phyloP scores from a whole-genome alignment of 1,140 invertebrate species.

The Diorhabda elongata region DNA sequence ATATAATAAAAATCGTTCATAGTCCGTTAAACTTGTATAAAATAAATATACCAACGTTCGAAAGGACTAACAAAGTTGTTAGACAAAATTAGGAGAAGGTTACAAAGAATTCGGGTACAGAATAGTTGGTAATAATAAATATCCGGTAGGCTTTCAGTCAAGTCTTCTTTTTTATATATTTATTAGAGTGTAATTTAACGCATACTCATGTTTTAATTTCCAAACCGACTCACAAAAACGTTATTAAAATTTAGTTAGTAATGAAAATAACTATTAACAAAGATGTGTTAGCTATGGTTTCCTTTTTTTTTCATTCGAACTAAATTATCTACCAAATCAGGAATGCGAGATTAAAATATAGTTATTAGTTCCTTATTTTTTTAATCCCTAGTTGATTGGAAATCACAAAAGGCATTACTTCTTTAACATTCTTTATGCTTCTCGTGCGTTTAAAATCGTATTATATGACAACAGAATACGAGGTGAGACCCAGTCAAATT shows the following conservation, averaged over 20 bases:
- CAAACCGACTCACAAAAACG: conserved; percentile 15
- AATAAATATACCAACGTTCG: too few relatives aligned
- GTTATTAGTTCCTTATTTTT: not conserved
- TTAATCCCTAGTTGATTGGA: not conserved
- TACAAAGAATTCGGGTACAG: too few relatives aligned
- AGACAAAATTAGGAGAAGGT: too few relatives aligned
- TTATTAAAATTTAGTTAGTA: conserved; percentile 18
- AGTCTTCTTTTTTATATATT: conserved; percentile 13
- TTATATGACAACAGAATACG: too few relatives aligned
- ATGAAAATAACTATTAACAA: conserved; percentile 11
- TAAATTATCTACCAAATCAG: conserved; percentile 1
- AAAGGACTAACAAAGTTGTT: too few relatives aligned
- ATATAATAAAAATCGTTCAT: not conserved
- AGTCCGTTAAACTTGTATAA: not conserved
- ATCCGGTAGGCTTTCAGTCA: conserved; percentile 8
- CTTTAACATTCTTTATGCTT: conserved; percentile 1
- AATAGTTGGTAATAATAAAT: conserved; percentile 5
- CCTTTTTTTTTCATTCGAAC: not conserved
- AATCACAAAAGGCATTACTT: not conserved
- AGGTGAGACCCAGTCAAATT: too few relatives aligned
- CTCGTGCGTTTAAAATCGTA: not conserved
- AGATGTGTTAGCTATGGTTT: conserved; percentile 13
- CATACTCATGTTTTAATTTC: conserved; percentile 22
- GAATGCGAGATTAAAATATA: not conserved
- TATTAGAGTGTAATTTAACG: conserved; percentile 18